These are phyloP conservation scores for Apostichopus leukothele DNA, from an alignment of 53 echinoderm and acorn worm genomes.

Conservation along the genomic window DNA sequence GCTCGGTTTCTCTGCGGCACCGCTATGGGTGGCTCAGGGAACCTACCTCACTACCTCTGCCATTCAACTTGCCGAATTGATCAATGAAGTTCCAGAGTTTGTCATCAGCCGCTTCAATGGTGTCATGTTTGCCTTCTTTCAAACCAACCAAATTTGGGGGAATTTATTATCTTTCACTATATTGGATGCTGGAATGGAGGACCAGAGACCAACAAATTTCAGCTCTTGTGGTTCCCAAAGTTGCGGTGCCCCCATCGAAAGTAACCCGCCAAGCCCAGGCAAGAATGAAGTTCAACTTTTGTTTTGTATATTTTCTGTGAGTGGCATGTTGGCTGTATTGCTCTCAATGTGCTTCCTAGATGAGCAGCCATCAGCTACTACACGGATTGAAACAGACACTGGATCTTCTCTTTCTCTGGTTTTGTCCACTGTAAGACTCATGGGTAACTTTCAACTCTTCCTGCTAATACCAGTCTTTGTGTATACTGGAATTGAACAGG, in stretches of 20 bases:
- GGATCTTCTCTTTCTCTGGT: conserved; percentile 14
- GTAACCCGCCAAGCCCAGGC: background rate
- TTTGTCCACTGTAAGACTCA: conserved; percentile 53
- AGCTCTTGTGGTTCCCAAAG: conserved; percentile 15
- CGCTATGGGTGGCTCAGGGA: conserved; percentile 79
- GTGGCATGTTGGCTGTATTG: conserved; percentile 20
- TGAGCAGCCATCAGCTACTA: conserved; percentile 1
- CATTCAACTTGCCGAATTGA: conserved; percentile 69
- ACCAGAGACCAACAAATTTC: background rate
- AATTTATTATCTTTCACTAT: conserved; percentile 77
- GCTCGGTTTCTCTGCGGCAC: conserved; percentile 81
- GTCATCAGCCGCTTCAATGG: conserved; percentile 92
- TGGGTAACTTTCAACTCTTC: conserved; percentile 42
- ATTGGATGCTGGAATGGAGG: conserved; percentile 28
- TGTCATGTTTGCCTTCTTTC: conserved; percentile 84
- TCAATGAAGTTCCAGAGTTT: conserved; percentile 60
- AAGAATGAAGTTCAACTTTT: background rate
- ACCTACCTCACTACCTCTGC: conserved; percentile 75
- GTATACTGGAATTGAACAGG: conserved; percentile 73
- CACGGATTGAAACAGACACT: background rate
- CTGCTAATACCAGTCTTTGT: conserved; percentile 64
- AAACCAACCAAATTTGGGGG: conserved; percentile 72
- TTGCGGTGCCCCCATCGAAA: conserved; percentile 14
- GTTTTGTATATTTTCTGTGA: conserved; percentile 6
- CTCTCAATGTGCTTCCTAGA: conserved; percentile 18